Evolutionary conservation across 2,113 vertebrate genomes (phyloP).

Genomic region (Ictidomys tridecemlineatus): DNA sequence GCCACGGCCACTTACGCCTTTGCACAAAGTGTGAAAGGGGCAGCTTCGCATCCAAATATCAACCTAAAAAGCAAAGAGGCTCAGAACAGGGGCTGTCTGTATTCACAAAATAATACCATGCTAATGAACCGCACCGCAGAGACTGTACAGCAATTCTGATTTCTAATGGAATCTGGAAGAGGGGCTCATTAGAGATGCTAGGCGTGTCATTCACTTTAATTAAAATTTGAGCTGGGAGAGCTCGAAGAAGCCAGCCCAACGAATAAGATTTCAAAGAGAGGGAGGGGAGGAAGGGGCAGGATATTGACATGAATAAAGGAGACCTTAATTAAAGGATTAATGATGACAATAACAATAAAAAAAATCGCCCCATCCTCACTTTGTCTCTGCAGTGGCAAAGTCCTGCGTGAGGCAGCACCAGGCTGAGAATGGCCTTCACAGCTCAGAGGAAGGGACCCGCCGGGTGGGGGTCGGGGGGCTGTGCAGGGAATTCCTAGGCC

Average conservation of each 20-base stretch:
- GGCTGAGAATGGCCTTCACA: background rate
- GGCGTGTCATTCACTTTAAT: constrained; percentile 85
- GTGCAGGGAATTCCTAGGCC: fast-evolving
- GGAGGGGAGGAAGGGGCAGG: constrained; percentile 43
- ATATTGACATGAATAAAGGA: constrained; percentile 83
- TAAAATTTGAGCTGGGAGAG: constrained; percentile 85
- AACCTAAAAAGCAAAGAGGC: constrained; percentile 63
- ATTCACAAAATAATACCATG: constrained; percentile 57
- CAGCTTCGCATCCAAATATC: constrained; percentile 53
- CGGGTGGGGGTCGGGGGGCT: background rate
- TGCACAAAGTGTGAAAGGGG: constrained; percentile 44
- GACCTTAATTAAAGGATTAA: constrained; percentile 86
- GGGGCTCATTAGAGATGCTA: constrained; percentile 86
- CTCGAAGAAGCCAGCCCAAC: constrained; percentile 74
- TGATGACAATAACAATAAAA: constrained; percentile 81
- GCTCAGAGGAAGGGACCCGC: background rate
- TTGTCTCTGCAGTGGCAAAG: constrained; percentile 43
- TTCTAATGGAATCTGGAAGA: constrained; percentile 80
- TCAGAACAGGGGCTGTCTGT: constrained; percentile 37
- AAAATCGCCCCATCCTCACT: constrained; percentile 50
- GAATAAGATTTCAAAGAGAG: constrained; percentile 79
- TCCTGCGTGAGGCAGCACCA: background rate
- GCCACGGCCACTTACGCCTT: background rate
- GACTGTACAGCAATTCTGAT: constrained; percentile 61
- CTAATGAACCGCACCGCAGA: constrained; percentile 75